phyloP scores from a whole-genome alignment of 2,113 vertebrate species.

The Monopterus albus region DNA sequence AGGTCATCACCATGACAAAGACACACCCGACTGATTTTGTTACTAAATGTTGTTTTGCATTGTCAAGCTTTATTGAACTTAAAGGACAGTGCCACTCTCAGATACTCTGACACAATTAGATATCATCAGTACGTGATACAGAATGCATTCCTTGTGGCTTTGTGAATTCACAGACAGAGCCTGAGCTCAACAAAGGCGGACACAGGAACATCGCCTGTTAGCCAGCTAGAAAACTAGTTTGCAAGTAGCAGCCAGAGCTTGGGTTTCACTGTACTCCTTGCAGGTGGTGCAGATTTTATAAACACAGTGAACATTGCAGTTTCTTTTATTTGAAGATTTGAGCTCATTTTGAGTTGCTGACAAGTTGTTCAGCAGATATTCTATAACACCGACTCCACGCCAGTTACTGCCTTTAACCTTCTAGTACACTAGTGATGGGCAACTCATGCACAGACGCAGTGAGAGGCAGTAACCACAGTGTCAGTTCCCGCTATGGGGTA shows the following conservation, averaged over 20 bases:
- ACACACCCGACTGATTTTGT: slow-evolving; percentile 47
- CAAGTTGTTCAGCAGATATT: slow-evolving; percentile 2
- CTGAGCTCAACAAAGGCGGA: background rate
- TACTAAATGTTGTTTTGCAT: slow-evolving; percentile 48
- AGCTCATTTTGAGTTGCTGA: slow-evolving; percentile 9
- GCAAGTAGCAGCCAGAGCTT: slow-evolving; percentile 26
- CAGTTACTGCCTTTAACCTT: slow-evolving; percentile 9
- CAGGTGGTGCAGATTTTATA: slow-evolving; percentile 65
- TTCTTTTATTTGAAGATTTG: slow-evolving; percentile 28
- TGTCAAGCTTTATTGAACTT: slow-evolving; percentile 18
- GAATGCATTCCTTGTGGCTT: slow-evolving; percentile 54
- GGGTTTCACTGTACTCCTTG: slow-evolving; percentile 63
- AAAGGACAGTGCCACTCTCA: slow-evolving; percentile 29
- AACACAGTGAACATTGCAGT: slow-evolving; percentile 48
- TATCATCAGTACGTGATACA: slow-evolving; percentile 20
- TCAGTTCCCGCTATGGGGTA: slow-evolving; percentile 33
- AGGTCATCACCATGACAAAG: slow-evolving; percentile 38
- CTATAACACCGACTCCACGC: background rate
- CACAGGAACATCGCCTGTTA: background rate
- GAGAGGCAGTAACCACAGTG: slow-evolving; percentile 16
- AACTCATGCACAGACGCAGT: background rate
- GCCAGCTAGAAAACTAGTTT: background rate
- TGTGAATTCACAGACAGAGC: too few relatives aligned
- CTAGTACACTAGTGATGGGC: background rate
- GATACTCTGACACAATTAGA: slow-evolving; percentile 22